phyloP scores from a whole-genome alignment of 2,888 invertebrate species.

The Acanthopleura granulata region DNA sequence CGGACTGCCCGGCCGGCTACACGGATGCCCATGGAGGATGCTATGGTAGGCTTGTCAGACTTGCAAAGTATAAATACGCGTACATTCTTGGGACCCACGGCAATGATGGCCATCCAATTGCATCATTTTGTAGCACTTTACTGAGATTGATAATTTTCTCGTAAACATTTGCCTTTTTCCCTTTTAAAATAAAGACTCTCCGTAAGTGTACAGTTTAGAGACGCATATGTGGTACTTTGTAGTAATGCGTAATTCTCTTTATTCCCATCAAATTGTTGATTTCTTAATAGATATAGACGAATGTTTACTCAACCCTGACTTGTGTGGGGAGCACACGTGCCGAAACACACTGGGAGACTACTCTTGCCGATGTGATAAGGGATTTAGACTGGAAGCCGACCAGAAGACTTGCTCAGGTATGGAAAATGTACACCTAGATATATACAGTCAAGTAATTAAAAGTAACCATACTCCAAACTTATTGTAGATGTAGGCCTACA shows the following conservation, averaged over 20 bases:
- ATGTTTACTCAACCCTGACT: background rate
- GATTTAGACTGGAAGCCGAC: background rate
- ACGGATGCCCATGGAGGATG: background rate
- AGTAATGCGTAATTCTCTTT: too few relatives aligned
- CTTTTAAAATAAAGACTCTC: background rate
- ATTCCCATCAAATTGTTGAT: too few relatives aligned
- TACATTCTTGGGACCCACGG: too few relatives aligned
- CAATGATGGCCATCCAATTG: too few relatives aligned
- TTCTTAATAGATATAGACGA: background rate
- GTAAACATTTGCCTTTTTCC: background rate
- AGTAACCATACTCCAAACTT: too few relatives aligned
- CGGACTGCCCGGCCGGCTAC: background rate
- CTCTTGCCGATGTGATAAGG: background rate
- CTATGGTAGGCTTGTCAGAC: background rate
- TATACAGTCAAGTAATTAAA: too few relatives aligned
- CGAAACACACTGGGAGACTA: background rate
- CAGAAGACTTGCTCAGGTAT: background rate
- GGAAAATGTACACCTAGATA: background rate
- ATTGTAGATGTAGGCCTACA: too few relatives aligned
- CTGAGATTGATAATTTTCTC: too few relatives aligned
- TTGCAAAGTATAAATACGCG: too few relatives aligned
- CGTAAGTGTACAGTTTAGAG: too few relatives aligned
- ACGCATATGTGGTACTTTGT: too few relatives aligned
- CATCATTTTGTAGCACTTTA: too few relatives aligned
- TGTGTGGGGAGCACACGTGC: slow-evolving; percentile 13